A percentile compares a stretch with the other conserved stretches of the same genome.
phyloP scores from a whole-genome alignment of 2,888 invertebrate species.

The Notocelia uddmanniana region DNA sequence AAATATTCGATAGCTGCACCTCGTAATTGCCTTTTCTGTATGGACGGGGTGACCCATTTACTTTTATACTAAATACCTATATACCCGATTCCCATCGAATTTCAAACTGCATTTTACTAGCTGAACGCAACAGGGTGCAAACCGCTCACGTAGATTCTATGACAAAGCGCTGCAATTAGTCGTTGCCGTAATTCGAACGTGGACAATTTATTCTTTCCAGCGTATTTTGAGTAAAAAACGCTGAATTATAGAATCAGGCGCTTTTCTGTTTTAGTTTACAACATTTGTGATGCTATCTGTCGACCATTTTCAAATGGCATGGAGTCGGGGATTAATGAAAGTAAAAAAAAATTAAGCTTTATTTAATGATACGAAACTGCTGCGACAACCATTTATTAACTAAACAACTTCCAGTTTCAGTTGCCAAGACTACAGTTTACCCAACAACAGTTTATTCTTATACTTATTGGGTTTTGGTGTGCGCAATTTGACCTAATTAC shows the following conservation, averaged over 20 bases:
- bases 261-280: constrained; percentile 12
- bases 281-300: no score
- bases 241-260: background rate
- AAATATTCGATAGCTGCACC: no score
- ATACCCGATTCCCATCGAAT: background rate
- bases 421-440: no score
- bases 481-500: no score
- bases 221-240: background rate
- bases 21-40: no score
- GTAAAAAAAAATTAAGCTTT: background rate
- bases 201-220: constrained; percentile 23
- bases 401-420: no score
- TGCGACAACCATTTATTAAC: no score
- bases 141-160: constrained; percentile 20
- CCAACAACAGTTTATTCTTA: no score
- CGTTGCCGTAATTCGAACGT: constrained; percentile 26
- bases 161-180: constrained; percentile 30
- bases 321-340: background rate
- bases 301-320: background rate
- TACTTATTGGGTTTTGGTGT: no score
- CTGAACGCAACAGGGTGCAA: constrained; percentile 14
- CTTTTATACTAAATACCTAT: no score
- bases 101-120: background rate
- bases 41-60: no score
- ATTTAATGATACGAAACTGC: no score